These are phyloP conservation scores for Ailurus styani DNA, from an alignment of 2,113 vertebrate species.

Conservation along the genomic window DNA sequence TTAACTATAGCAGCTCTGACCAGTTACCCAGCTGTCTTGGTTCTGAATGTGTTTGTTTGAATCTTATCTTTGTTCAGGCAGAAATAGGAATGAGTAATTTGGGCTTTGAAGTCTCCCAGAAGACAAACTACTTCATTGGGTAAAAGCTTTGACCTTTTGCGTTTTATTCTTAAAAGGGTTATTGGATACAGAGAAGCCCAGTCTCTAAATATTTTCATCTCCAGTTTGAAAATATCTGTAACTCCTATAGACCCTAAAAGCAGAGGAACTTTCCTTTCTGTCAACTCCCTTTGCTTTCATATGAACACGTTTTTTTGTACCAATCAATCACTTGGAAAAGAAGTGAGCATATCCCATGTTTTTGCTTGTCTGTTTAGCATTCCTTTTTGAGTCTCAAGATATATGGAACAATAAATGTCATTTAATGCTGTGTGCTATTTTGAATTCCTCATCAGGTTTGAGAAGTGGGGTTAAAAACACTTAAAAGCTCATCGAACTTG, in stretches of 20 bases:
- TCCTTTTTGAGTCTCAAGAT: constrained; percentile 76
- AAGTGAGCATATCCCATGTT: constrained; percentile 52
- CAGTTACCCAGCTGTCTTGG: neutral
- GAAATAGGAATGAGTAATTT: neutral
- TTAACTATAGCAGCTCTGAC: neutral
- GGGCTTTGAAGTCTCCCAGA: constrained; percentile 18
- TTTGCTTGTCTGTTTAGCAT: constrained; percentile 75
- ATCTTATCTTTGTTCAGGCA: neutral
- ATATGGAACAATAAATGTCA: constrained; percentile 77
- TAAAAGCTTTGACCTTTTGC: neutral
- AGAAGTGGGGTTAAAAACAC: constrained; percentile 72
- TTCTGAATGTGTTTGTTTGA: constrained; percentile 25
- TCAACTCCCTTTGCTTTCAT: constrained; percentile 9
- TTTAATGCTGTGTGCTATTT: constrained; percentile 72
- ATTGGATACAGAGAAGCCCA: neutral
- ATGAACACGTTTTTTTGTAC: constrained; percentile 63
- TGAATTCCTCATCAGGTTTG: constrained; percentile 74
- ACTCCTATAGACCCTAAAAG: neutral
- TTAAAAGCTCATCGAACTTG: constrained; percentile 67
- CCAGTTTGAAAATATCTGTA: neutral
- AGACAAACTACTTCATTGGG: neutral
- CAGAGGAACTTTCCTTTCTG: neutral
- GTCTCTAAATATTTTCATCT: neutral
- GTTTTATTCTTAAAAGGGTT: constrained; percentile 21
- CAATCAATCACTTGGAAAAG: constrained; percentile 62